Percentiles rank a stretch among this genome's conserved stretches.
Conservation (phyloP, 2,888 invertebrate species). For the Hirtodrosophila histrioides region DNA sequence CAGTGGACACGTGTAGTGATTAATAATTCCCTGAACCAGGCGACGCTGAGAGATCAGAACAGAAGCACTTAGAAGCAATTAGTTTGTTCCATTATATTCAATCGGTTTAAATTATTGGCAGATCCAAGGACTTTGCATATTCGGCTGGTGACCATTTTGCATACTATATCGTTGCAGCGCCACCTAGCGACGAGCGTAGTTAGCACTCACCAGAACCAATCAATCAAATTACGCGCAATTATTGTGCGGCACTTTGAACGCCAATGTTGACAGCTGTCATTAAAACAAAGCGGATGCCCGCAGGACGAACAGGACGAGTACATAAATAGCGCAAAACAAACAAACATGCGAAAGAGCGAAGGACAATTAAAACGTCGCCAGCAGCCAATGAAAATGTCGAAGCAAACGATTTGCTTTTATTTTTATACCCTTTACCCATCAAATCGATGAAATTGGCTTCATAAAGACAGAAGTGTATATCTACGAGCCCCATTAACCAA, state of each 20-base stretch:
- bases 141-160: not conserved
- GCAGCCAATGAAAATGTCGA: constrained; percentile 3
- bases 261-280: constrained; percentile 58
- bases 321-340: constrained; percentile 16
- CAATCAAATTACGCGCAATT: constrained; percentile 60
- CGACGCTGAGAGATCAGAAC: constrained; percentile 8
- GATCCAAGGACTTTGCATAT: not conserved
- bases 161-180: constrained; percentile 1
- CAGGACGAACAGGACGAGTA: constrained; percentile 17
- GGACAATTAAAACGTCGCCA: constrained; percentile 38
- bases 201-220: constrained; percentile 19
- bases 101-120: constrained; percentile 14
- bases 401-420: not conserved
- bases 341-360: constrained; percentile 19
- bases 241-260: constrained; percentile 35
- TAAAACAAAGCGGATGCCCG: constrained; percentile 31
- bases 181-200: constrained; percentile 1
- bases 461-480: no score
- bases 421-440: not conserved
- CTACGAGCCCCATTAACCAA: no score
- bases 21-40: constrained; percentile 52
- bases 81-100: constrained; percentile 15
- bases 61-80: not conserved
- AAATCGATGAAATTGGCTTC: not conserved
- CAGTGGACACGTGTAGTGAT: constrained; percentile 74